These are phyloP conservation scores for Tupiocoris notatus DNA, from an alignment of 2,888 invertebrate genomes.

Conservation along the genomic window DNA sequence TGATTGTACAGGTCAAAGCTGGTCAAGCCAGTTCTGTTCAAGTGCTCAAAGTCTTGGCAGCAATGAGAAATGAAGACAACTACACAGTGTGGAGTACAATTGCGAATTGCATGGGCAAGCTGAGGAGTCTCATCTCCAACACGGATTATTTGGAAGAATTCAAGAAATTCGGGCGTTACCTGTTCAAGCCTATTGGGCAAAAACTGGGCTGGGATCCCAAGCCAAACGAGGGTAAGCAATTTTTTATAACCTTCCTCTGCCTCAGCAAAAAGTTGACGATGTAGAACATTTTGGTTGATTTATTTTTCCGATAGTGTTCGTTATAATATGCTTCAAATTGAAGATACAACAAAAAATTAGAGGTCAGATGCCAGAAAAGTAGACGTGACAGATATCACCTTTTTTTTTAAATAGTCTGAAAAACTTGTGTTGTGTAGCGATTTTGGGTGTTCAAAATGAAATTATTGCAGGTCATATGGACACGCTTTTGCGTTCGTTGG, in stretches of 20 bases:
- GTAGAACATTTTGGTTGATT: no score
- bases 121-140: conserved; percentile 74
- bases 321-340: no score
- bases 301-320: no score
- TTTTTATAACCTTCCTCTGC: no score
- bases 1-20: conserved; percentile 62
- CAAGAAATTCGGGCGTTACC: conserved; percentile 69
- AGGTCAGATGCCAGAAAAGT: no score
- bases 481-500: conserved; percentile 79
- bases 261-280: no score
- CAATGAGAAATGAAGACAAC: conserved; percentile 81
- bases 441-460: no score
- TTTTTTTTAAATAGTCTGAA: no score
- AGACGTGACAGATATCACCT: no score
- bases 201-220: conserved; percentile 83
- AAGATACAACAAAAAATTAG: no score
- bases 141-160: conserved; percentile 72
- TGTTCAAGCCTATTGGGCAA: conserved; percentile 70
- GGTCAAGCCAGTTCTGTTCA: conserved; percentile 79
- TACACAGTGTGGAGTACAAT: conserved; percentile 89
- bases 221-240: conserved; percentile 69
- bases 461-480: conserved; percentile 66
- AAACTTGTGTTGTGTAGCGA: no score
- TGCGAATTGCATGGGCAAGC: conserved; percentile 72
- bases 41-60: conserved; percentile 78